Base-by-base conservation (phyloP, 2,888 invertebrate species). In the Lochmaea capreae region DNA sequence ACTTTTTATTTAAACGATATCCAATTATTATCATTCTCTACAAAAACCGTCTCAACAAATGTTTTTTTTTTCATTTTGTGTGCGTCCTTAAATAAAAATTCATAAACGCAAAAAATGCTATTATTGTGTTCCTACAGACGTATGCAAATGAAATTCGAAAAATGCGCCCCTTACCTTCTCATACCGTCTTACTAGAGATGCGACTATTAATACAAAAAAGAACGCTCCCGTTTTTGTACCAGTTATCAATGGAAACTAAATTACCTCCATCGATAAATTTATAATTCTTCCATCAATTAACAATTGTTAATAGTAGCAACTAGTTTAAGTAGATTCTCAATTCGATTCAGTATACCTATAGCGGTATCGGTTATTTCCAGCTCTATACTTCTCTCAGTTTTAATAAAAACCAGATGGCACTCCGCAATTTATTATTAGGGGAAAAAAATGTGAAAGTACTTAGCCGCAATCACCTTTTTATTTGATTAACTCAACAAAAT, bases 401-500 rank as follows among this genome's bases (percentile, higher is more conserved):
- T 70, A 70, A 70, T 70, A 70, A 70, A 70, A 12, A 26, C 70
- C 63, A 69, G 62, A 69, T 62, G 69, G 69, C 62, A 63, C 62
- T 62, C 43, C 12, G 57, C 33, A 63, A 63, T 70, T 70, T 63
- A 70, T 70, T 70, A 63, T 70, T 18, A 42, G 46, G 33, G 46
- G 5, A 33, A 39, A 63, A 62, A 70, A 70, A 52, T n/a, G 63
- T 70, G 70, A 54, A 62, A 70, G 63, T 70, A 70, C 70, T 70
- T 70, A 63, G 54, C 43, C 70, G 54, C 39, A 70, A 70, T 70
- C 63, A 42, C 22, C 62, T 39, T 67, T 63, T 63, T 70, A 70
- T 70, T 70, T 70, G 70, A 70, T 70, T 70, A 70, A 43, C 63
- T 22, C 42, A 54, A 62, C 69, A 63, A 69, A 69, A 69, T 69